Base-by-base conservation (phyloP, 2,888 invertebrate genomes). In the Cephonodes hylas region DNA sequence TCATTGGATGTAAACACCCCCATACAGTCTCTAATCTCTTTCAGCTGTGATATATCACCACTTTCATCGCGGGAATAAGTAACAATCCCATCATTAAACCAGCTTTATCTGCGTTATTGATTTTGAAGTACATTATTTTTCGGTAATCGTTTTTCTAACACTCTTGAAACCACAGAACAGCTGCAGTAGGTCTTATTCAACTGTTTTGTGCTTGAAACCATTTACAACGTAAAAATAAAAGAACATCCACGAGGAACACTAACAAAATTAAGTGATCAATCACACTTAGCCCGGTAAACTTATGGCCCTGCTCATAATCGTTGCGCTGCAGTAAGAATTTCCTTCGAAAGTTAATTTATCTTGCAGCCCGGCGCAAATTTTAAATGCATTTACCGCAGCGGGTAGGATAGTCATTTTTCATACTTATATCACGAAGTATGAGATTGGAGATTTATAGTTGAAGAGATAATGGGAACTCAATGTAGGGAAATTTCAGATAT, bases 361-460 rank as follows among this genome's bases (percentile, higher is more conserved):
- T 27, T 31, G 18, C 31, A 53, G 53, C 53, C 18, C 10, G 53
- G 27, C 53, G 31, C 53, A 48, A 48, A 48, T 53, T 53, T 53
- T 27, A 53, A 31, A 53, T 31, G 31, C 27, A 18, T 48, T 60
- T 60, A 25, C 48, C 48, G 23, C 48, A 42, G 20, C 48, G 13
- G 22, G 27, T 20, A 31, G 31, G 53, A 53, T 18, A 31, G 53
- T 31, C 27, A 53, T 31, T 31, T 53, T 53, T 53, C 53, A 53
- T 31, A 53, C 53, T 53, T 53, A 53, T 53, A 31, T 3, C 15
- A 48, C 25, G 25, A 31, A 31, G 53, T 27, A 53, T 31, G 27
- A 31, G 27, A 53, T 53, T 27, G 27, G 8, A 53, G 31, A 53
- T 31, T 53, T 53, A 53, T 22, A 23, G 13, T 2, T 3, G 25